phyloP scores from a whole-genome alignment of 2,888 invertebrate species.

The Cheilosia vernalis region DNA sequence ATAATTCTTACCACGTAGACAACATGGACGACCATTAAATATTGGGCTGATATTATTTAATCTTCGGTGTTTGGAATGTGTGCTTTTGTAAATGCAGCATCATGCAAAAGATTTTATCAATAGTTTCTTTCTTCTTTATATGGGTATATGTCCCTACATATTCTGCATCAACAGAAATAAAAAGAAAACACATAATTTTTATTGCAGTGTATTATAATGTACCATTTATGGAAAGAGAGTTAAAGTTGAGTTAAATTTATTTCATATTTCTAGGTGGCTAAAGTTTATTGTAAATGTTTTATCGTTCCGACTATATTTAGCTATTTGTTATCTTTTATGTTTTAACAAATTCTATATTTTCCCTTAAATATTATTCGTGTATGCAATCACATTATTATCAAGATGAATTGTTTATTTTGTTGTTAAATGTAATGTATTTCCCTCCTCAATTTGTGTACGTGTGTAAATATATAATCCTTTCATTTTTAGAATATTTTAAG shows the following conservation, averaged over 20 bases:
- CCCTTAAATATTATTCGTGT: slow-evolving; percentile 3
- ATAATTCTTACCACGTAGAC: too few species aligned
- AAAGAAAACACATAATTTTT: neutral
- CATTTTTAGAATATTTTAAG: slow-evolving; percentile 9
- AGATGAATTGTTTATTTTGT: neutral
- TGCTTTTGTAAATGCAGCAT: too few species aligned
- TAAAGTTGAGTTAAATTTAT: slow-evolving; percentile 12
- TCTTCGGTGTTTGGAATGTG: too few species aligned
- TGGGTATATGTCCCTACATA: too few species aligned
- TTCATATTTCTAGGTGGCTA: slow-evolving; percentile 54
- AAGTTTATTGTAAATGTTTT: slow-evolving; percentile 48
- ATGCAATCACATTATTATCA: neutral
- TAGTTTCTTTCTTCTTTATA: too few species aligned
- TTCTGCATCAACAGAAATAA: too few species aligned
- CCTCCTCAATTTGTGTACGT: slow-evolving; percentile 13
- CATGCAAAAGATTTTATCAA: too few species aligned
- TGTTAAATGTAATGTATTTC: neutral
- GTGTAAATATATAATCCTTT: slow-evolving; percentile 38
- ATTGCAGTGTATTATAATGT: neutral
- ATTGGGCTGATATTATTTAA: too few species aligned
- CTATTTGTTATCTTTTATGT: neutral
- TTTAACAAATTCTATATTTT: slow-evolving; percentile 21
- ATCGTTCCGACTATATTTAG: slow-evolving; percentile 1
- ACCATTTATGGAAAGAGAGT: slow-evolving; percentile 15
- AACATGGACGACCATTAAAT: too few species aligned